A percentile compares a stretch with the other conserved stretches of the same genome.
Conservation (phyloP, 1,140 invertebrate species). For the Bombus pascuorum region DNA sequence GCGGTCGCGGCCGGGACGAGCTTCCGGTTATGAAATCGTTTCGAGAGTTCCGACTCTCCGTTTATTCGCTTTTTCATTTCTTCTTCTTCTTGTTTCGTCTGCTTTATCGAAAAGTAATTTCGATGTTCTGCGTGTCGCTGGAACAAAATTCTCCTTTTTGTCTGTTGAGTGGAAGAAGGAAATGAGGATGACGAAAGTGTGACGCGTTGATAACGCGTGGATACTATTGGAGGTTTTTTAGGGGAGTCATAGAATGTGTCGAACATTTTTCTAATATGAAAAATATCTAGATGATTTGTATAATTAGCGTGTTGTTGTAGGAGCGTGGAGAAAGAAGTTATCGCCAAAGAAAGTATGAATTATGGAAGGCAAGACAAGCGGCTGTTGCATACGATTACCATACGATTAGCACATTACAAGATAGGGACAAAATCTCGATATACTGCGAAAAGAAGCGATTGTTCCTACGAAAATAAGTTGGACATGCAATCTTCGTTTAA, state of each 20-base stretch:
- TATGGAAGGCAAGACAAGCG: constrained; percentile 20
- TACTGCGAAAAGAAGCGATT: background rate
- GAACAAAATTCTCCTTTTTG: background rate
- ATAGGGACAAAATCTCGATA: constrained; percentile 12
- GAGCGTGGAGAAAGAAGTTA: constrained; percentile 22
- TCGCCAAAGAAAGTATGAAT: constrained; percentile 23
- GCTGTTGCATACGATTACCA: constrained; percentile 34
- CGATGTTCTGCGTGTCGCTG: background rate
- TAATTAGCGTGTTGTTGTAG: background rate
- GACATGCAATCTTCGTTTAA: background rate
- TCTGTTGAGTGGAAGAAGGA: background rate
- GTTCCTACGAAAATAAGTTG: background rate
- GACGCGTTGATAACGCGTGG: background rate
- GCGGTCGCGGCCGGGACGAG: constrained; percentile 24
- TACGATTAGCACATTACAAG: constrained; percentile 19
- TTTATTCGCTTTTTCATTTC: background rate
- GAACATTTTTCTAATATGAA: too few relatives aligned
- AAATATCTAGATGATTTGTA: background rate
- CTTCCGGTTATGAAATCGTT: constrained; percentile 52
- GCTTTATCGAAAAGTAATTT: constrained; percentile 11
- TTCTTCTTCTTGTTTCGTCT: background rate
- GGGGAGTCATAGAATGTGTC: too few relatives aligned
- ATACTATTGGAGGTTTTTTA: background rate
- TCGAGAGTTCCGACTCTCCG: background rate
- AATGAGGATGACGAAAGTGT: background rate